Evolutionary conservation across 2,888 invertebrate species (phyloP).

Genomic region (Hemaris fuciformis): DNA sequence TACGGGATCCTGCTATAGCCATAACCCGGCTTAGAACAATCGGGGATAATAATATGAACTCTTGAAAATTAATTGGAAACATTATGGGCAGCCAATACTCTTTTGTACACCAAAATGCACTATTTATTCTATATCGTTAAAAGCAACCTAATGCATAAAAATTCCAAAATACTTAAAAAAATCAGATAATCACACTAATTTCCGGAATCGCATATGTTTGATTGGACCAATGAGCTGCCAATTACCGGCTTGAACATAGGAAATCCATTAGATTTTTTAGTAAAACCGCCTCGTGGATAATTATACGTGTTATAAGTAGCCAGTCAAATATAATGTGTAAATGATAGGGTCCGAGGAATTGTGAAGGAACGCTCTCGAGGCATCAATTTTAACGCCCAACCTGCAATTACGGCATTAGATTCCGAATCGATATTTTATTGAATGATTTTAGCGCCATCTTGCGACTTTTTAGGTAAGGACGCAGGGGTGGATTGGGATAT

Average conservation of each 20-base stretch:
- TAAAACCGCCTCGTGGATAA: slow-evolving; percentile 67
- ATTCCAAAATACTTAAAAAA: background rate
- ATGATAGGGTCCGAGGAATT: slow-evolving; percentile 68
- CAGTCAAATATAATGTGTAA: slow-evolving; percentile 79
- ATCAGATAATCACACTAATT: slow-evolving; percentile 29
- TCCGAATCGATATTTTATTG: slow-evolving; percentile 74
- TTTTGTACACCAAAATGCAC: no score
- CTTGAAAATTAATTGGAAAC: no score
- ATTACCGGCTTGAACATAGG: slow-evolving; percentile 54
- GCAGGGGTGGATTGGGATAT: slow-evolving; percentile 49
- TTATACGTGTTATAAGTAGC: slow-evolving; percentile 72
- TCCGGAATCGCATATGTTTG: slow-evolving; percentile 54
- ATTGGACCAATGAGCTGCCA: slow-evolving; percentile 54
- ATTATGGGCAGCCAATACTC: no score
- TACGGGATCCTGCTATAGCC: no score
- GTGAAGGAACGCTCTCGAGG: slow-evolving; percentile 56
- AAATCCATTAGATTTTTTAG: slow-evolving; percentile 72
- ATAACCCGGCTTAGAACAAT: no score
- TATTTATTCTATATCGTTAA: no score
- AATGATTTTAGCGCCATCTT: slow-evolving; percentile 54
- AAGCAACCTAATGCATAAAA: no score
- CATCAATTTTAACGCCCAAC: slow-evolving; percentile 74
- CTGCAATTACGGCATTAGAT: slow-evolving; percentile 76
- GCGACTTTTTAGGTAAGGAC: slow-evolving; percentile 40
- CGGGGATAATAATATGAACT: no score